Percentiles rank a stretch among this genome's conserved stretches.
phyloP scores from a whole-genome alignment of 2,797 vertebrate genomes.

The Mus caroli region DNA sequence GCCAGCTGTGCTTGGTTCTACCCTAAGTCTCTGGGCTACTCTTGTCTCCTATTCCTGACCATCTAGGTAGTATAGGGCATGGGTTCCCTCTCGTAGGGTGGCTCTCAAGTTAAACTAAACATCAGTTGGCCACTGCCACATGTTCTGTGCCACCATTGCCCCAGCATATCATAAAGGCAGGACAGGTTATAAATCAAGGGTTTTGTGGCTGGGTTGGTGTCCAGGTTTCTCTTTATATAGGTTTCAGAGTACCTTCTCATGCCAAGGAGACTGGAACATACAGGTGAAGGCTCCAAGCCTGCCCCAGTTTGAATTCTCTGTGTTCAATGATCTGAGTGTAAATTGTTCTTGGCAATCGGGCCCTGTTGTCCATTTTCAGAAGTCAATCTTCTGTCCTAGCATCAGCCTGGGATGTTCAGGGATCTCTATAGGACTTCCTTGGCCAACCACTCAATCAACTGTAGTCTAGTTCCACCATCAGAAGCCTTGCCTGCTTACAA shows the following conservation, averaged over 20 bases:
- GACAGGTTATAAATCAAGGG: not conserved
- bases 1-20: not conserved
- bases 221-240: not conserved
- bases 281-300: not conserved
- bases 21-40: not conserved
- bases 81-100: not conserved
- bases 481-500: not conserved
- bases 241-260: not conserved
- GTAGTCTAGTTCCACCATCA: not conserved
- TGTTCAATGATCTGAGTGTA: not conserved
- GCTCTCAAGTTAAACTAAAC: not conserved
- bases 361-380: not conserved
- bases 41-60: not conserved
- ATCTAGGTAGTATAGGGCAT: not conserved
- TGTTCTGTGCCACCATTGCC: not conserved
- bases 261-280: not conserved
- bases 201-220: not conserved
- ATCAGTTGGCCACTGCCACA: not conserved
- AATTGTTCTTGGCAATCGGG: not conserved
- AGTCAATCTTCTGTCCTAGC: not conserved
- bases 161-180: not conserved
- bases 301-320: not conserved
- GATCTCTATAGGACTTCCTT: not conserved
- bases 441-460: not conserved
- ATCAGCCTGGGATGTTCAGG: not conserved